phyloP scores from a whole-genome alignment of 1,140 invertebrate species.

The Bombyx mandarina region DNA sequence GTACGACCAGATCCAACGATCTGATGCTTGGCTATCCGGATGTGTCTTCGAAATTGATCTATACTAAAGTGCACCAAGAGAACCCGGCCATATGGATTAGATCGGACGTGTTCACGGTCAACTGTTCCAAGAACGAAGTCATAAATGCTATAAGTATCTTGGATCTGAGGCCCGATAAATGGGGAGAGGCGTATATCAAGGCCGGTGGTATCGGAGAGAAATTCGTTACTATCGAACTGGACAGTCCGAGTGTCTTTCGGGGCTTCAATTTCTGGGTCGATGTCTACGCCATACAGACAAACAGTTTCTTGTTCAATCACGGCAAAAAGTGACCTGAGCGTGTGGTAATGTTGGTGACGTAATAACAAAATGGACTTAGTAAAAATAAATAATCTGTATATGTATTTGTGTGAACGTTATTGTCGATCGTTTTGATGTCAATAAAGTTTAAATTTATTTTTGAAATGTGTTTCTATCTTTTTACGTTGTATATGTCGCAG shows the following conservation, averaged over 20 bases:
- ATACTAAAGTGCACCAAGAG: constrained; percentile 48
- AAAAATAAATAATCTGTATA: no score
- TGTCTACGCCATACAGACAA: constrained; percentile 45
- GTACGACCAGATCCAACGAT: constrained; percentile 18
- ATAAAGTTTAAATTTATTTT: no score
- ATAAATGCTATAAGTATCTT: constrained; percentile 48
- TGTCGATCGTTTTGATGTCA: no score
- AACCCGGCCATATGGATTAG: constrained; percentile 55
- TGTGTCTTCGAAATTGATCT: constrained; percentile 37
- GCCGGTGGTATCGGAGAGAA: constrained; percentile 46
- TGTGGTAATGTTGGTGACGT: no score
- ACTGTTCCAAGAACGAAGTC: constrained; percentile 43
- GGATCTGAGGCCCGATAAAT: constrained; percentile 47
- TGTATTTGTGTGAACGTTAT: no score
- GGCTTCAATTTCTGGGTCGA: constrained; percentile 57
- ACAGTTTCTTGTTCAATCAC: constrained; percentile 18
- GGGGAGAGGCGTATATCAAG: constrained; percentile 46
- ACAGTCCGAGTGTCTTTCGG: constrained; percentile 44
- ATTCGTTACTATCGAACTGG: constrained; percentile 44
- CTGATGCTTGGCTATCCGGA: constrained; percentile 47
- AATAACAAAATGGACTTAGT: no score
- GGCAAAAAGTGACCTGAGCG: constrained; percentile 18
- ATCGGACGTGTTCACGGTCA: constrained; percentile 45
- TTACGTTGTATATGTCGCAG: no score
- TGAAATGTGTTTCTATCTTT: no score